These are phyloP conservation scores for Anoura caudifer DNA, from an alignment of 2,113 vertebrate species.

Conservation along the genomic window DNA sequence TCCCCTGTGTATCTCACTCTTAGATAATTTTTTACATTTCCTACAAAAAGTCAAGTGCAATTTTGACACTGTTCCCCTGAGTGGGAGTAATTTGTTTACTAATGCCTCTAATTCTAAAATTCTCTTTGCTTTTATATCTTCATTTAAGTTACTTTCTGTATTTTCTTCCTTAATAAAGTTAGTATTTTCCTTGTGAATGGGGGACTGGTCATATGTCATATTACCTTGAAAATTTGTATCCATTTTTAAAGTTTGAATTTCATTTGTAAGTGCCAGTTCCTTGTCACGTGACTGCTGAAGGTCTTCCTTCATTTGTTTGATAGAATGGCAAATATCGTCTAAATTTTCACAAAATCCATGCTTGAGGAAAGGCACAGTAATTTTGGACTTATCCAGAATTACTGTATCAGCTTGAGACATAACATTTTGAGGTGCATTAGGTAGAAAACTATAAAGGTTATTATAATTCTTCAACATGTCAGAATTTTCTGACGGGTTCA, in stretches of 20 bases:
- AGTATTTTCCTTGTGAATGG: neutral
- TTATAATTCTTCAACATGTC: slow-evolving; percentile 36
- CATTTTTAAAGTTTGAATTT: slow-evolving; percentile 63
- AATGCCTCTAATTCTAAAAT: slow-evolving; percentile 69
- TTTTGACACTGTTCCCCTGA: slow-evolving; percentile 68
- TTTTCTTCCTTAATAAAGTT: slow-evolving; percentile 47
- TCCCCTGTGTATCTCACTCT: slow-evolving; percentile 36
- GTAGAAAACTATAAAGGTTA: slow-evolving; percentile 20
- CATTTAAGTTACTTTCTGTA: slow-evolving; percentile 36
- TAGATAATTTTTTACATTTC: slow-evolving; percentile 66
- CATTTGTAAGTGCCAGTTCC: slow-evolving; percentile 58
- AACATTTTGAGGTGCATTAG: neutral
- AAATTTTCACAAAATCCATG: slow-evolving; percentile 46
- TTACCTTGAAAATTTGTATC: neutral
- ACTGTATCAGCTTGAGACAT: neutral
- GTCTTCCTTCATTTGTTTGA: slow-evolving; percentile 69
- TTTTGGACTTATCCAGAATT: slow-evolving; percentile 41
- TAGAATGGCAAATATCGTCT: slow-evolving; percentile 64
- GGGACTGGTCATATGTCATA: neutral
- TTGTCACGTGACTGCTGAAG: slow-evolving; percentile 53
- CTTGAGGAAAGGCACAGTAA: slow-evolving; percentile 24
- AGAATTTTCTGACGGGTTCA: slow-evolving; percentile 21
- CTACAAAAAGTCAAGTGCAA: slow-evolving; percentile 68
- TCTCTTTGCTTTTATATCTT: slow-evolving; percentile 72
- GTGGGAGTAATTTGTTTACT: slow-evolving; percentile 56